Evolutionary conservation across 1,140 invertebrate species (phyloP), one percentile per base, ranked within the genome.

Genomic region (Drosophila serrata): DNA sequence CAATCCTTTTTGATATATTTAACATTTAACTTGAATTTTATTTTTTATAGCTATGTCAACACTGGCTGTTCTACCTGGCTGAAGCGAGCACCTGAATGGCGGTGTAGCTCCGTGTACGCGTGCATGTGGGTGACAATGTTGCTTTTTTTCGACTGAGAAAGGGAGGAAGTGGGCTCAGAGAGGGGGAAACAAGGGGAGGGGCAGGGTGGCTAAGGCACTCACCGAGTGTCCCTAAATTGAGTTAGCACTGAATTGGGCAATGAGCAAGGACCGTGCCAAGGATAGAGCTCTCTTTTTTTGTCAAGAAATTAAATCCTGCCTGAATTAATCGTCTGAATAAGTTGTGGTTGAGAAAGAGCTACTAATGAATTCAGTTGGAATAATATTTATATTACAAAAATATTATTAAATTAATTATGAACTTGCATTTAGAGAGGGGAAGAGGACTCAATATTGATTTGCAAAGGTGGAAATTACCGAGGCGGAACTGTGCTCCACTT

Each of bases 161-260:
- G 39, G 13, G 13, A 31, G 17, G 8, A 12, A 6, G n/a, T n/a
- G n/a, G n/a, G n/a, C n/a, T n/a, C n/a, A n/a, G n/a, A n/a, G n/a
- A n/a, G n/a, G n/a, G n/a, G n/a, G n/a, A n/a, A n/a, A n/a, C n/a
- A n/a, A n/a, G n/a, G n/a, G n/a, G n/a, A n/a, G n/a, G n/a, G n/a
- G n/a, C n/a, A n/a, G 17, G 53, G 22, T 17, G 63, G 40, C 13
- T 31, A 42, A 55, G 64, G 63, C 49, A 55, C 39, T 60, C 43
- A 29, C 45, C 59, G 70, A 70, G 64, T 65, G 65, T 76, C 56
- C 67, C 76, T 67, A 80, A 80, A 84, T 84, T 62, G 77, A 80
- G 76, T 82, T 84, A 70, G 75, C 56, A 69, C 60, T 51, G 80
- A 79, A 75, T 70, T 75, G 80, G 68, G 45, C 79, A 78, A 82